Evolutionary conservation across 37 sponge, comb jelly and placozoan species (phyloP).

Genomic region (Axinella damicornis): DNA sequence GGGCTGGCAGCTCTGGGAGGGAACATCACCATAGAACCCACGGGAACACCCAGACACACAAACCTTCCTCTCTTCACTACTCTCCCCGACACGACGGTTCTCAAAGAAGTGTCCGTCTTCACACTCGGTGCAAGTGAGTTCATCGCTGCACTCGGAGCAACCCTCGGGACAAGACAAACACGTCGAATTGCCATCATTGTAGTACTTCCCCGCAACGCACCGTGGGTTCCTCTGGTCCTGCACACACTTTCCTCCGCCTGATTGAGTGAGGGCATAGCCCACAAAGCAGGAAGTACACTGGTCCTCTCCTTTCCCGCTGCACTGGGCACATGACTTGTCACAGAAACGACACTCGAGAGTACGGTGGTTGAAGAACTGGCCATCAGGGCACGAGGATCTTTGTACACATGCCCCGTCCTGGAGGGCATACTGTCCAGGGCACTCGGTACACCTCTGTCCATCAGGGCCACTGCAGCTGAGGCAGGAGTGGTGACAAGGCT

Average conservation of each 20-base stretch:
- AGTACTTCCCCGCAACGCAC: conserved; percentile 45
- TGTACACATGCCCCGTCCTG: conserved; percentile 36
- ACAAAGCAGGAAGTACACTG: conserved; percentile 50
- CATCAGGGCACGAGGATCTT: conserved; percentile 13
- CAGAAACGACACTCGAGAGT: conserved; percentile 51
- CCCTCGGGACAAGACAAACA: conserved; percentile 35
- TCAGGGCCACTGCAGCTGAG: conserved; percentile 58
- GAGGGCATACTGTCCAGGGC: conserved; percentile 44
- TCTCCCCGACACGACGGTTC: background rate
- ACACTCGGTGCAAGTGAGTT: conserved; percentile 36
- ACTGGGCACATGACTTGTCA: conserved; percentile 60
- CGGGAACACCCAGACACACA: conserved; percentile 20
- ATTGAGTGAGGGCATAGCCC: conserved; percentile 1
- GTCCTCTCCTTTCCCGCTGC: conserved; percentile 37
- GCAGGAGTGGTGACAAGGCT: conserved; percentile 63
- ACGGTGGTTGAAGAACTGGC: conserved; percentile 53
- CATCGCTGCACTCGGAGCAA: conserved; percentile 37
- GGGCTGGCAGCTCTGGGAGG: conserved; percentile 24
- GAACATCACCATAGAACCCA: conserved; percentile 38
- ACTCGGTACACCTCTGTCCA: conserved; percentile 41
- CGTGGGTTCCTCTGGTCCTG: background rate
- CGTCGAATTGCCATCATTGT: conserved; percentile 2
- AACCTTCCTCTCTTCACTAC: background rate
- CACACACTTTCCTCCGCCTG: conserved; percentile 1
- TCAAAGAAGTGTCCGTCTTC: conserved; percentile 17